Conservation (phyloP, 2,797 vertebrate genomes). For the Denticeps clupeoides region DNA sequence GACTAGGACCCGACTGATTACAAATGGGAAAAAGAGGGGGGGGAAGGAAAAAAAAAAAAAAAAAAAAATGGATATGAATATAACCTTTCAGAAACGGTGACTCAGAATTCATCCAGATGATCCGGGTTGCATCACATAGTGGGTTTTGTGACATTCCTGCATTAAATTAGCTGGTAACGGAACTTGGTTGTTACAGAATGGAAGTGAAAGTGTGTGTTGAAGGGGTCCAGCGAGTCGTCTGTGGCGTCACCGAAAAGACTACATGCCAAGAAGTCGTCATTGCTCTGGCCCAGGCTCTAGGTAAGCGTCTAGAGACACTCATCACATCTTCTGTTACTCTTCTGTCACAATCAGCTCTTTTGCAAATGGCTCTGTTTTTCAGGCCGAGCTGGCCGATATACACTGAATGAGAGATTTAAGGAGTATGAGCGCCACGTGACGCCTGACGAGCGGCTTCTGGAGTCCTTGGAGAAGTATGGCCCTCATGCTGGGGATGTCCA, state of each 20-base stretch:
- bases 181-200: conserved; percentile 36
- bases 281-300: conserved; percentile 56
- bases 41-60: too few species aligned
- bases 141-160: too few species aligned
- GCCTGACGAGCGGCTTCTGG: conserved; percentile 49
- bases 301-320: too few species aligned
- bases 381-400: conserved; percentile 67
- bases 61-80: too few species aligned
- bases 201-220: conserved; percentile 66
- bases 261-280: conserved; percentile 69
- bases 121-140: too few species aligned
- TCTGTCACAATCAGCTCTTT: background rate
- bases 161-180: too few species aligned
- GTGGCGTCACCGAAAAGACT: conserved; percentile 59
- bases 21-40: too few species aligned
- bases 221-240: conserved; percentile 56
- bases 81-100: too few species aligned
- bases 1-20: too few species aligned
- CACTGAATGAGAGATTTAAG: conserved; percentile 60
- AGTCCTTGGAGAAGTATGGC: conserved; percentile 58
- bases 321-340: background rate
- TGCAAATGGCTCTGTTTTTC: background rate
- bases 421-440: conserved; percentile 57
- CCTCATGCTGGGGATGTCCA: conserved; percentile 60
- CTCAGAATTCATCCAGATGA: too few species aligned